phyloP scores from a whole-genome alignment of 2,797 vertebrate species.

The Sebastes cheni region DNA sequence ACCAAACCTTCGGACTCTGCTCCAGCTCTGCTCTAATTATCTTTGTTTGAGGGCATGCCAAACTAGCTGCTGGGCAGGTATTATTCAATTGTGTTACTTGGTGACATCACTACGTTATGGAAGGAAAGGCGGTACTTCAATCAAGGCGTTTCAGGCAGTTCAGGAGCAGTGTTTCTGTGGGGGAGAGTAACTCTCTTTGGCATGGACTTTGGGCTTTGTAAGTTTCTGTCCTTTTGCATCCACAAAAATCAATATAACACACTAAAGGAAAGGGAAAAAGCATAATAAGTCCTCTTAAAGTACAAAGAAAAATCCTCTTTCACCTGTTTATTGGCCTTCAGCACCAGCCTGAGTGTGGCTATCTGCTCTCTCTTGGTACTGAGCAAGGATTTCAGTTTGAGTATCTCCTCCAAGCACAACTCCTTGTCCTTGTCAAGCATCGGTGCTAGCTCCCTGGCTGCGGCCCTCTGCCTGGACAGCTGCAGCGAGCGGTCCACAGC shows the following conservation, averaged over 20 bases:
- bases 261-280: not conserved
- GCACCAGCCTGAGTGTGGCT: conserved; percentile 92
- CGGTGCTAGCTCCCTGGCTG: conserved; percentile 91
- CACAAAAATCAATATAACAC: too few relatives aligned
- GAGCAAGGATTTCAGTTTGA: conserved; percentile 96
- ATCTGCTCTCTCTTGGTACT: conserved; percentile 99
- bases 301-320: conserved; percentile 4
- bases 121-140: too few relatives aligned
- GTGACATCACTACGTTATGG: too few relatives aligned
- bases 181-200: too few relatives aligned
- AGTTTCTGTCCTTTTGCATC: not conserved
- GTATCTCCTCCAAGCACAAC: conserved; percentile 95
- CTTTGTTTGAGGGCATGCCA: too few relatives aligned
- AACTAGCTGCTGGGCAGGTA: too few relatives aligned
- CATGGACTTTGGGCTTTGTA: too few relatives aligned
- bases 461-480: conserved; percentile 94
- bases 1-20: too few relatives aligned
- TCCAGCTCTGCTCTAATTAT: too few relatives aligned
- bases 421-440: conserved; percentile 98
- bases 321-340: conserved; percentile 99
- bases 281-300: not conserved
- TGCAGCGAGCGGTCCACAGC: conserved; percentile 96
- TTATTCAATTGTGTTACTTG: too few relatives aligned
- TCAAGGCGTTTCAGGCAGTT: too few relatives aligned
- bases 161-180: too few relatives aligned